Evolutionary conservation across 1,140 invertebrate genomes (phyloP), one percentile per base, ranked within the genome.

Genomic region (Macrosteles quadrilineatus): DNA sequence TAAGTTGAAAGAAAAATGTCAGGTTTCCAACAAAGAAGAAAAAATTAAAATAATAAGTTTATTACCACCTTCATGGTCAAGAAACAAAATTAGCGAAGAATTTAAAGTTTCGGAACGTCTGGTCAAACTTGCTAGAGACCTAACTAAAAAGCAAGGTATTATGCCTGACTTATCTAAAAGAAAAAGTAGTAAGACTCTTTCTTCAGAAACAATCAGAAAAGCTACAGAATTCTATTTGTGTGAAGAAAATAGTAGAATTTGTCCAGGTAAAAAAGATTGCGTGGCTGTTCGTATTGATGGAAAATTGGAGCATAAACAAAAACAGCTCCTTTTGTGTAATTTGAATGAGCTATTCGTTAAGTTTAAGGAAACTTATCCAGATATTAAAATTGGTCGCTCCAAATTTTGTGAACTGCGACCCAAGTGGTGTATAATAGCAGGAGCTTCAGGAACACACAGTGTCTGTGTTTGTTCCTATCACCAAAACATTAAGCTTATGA

Each of bases 401-500:
- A 69, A 64, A 63, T 74, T 74, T 69, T 71, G 71, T 36, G 32
- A 57, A 19, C 59, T 75, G 53, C 59, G 73, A 31, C 75, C 75
- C 3, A 73, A 75, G 70, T 55, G 71, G 50, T 74, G 72, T 67
- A 63, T 75, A 21, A 53, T 75, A 12, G 71, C 75, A 6, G 74
- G 74, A 45, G 36, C 53, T 17, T 40, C 32, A 67, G 72, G 72
- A 9, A 73, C 68, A 19, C 72, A 74, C 63, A 71, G 68, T 31
- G 68, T 75, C 19, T 76, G 73, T 63, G 72, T 76, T n/a, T 76
- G 73, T 67, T 27, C 64, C 27, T 68, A 71, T 1, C 73, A 75
- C 40, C 73, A 76, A 67, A 76, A 76, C 21, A 23, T 64, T 2
- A 64, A 64, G 31, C 17, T 64, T 12, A 64, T 65, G 63, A 71